These are phyloP conservation scores for Gadus macrocephalus DNA, from an alignment of 2,113 vertebrate genomes.

Conservation along the genomic window DNA sequence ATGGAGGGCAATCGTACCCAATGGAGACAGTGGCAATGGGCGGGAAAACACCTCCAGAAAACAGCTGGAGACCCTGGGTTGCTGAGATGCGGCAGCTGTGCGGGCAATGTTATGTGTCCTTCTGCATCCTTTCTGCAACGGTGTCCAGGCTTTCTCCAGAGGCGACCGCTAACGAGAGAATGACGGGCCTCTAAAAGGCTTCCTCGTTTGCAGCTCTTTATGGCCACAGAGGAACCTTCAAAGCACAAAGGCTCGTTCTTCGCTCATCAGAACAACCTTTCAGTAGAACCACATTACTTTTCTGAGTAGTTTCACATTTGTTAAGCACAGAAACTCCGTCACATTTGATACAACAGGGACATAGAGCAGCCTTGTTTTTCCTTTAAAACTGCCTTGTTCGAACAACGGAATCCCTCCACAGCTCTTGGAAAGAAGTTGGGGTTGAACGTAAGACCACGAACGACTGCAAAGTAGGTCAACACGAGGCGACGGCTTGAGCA, in stretches of 20 bases:
- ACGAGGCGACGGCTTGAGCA: conserved; percentile 36
- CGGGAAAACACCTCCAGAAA: neutral
- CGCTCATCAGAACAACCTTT: conserved; percentile 3
- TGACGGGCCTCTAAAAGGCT: conserved; percentile 22
- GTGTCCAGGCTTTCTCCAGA: conserved; percentile 35
- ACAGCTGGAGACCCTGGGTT: conserved; percentile 33
- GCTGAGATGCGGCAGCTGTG: conserved; percentile 28
- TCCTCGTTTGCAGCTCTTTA: conserved; percentile 24
- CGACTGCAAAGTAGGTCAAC: conserved; percentile 35
- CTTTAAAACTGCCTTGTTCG: neutral
- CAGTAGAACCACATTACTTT: too few relatives aligned
- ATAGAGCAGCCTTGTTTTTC: too few relatives aligned
- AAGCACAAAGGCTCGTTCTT: conserved; percentile 51
- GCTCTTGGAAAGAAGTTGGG: neutral
- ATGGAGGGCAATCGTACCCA: neutral
- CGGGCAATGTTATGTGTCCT: conserved; percentile 15
- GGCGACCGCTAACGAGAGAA: conserved; percentile 29
- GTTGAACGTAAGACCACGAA: neutral
- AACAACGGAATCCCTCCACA: neutral
- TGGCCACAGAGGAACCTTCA: conserved; percentile 48
- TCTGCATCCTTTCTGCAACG: conserved; percentile 42
- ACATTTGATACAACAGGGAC: neutral
- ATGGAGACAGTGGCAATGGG: too few relatives aligned
- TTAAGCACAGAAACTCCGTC: conserved; percentile 49
- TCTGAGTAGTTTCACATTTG: conserved; percentile 13